Percentiles rank a stretch among this genome's conserved stretches.
Evolutionary conservation across 2,888 invertebrate genomes (phyloP).

Genomic region (Lysandra coridon): DNA sequence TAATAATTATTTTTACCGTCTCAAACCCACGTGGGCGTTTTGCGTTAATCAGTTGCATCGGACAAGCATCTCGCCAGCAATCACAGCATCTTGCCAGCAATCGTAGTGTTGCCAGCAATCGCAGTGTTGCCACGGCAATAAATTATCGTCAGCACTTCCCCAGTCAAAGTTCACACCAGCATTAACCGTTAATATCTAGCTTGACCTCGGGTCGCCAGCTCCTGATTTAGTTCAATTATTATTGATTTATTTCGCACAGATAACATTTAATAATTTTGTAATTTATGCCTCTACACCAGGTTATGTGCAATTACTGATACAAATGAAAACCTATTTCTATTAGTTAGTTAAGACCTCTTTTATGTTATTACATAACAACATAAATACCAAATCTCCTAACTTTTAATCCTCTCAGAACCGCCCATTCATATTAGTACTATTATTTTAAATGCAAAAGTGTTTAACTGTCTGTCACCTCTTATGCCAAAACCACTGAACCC

Average conservation of each 20-base stretch:
- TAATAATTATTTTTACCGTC: not conserved
- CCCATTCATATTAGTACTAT: too few relatives aligned
- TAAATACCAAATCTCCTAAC: too few relatives aligned
- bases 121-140: slow-evolving; percentile 11
- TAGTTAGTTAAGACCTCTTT: too few relatives aligned
- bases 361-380: too few relatives aligned
- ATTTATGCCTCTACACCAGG: not conserved
- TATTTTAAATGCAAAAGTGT: too few relatives aligned
- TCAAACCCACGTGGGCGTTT: not conserved
- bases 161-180: slow-evolving; percentile 31
- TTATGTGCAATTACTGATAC: not conserved
- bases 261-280: slow-evolving; percentile 11
- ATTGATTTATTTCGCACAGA: slow-evolving; percentile 1
- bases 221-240: slow-evolving; percentile 19
- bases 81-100: not conserved
- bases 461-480: too few relatives aligned
- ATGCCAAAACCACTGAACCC: too few relatives aligned
- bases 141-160: slow-evolving; percentile 32
- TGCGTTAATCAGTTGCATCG: slow-evolving; percentile 16
- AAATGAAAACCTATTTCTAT: not conserved
- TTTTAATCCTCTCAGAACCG: too few relatives aligned
- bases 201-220: not conserved
- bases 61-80: not conserved
- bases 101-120: not conserved
- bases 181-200: not conserved